Percentiles rank a stretch among this genome's conserved stretches.
Conservation (phyloP, 2,113 vertebrate species). For the Phoenicopterus ruber region DNA sequence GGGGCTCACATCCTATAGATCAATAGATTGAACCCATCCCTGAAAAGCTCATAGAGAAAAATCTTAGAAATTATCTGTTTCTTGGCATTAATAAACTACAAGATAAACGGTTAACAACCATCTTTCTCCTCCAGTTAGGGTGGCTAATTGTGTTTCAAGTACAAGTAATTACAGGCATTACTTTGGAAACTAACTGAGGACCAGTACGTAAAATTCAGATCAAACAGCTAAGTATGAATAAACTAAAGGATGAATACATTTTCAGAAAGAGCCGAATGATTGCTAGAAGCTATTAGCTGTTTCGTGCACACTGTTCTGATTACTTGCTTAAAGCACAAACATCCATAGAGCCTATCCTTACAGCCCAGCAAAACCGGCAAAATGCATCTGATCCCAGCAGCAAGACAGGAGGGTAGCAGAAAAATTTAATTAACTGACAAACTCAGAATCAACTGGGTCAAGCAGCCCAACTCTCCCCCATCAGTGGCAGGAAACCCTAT, state of each 20-base stretch:
- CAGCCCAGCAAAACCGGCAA: neutral
- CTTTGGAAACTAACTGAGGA: slow-evolving; percentile 22
- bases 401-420: neutral
- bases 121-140: neutral
- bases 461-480: neutral
- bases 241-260: slow-evolving; percentile 24
- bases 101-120: neutral
- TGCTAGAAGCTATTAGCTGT: slow-evolving; percentile 13
- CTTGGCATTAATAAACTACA: neutral
- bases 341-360: neutral
- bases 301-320: neutral
- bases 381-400: neutral
- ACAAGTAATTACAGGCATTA: neutral
- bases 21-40: neutral
- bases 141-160: neutral
- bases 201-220: slow-evolving; percentile 11
- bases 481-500: neutral
- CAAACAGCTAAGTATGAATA: slow-evolving; percentile 45
- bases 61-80: neutral
- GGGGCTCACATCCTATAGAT: neutral
- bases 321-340: slow-evolving; percentile 11
- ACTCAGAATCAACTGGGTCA: neutral
- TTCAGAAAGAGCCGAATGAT: neutral
- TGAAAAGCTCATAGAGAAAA: neutral
- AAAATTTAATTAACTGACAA: neutral